Percentiles rank a stretch among this genome's conserved stretches.
These are phyloP conservation scores for Dromaius novaehollandiae DNA, from an alignment of 2,113 vertebrate species.

Conservation along the genomic window DNA sequence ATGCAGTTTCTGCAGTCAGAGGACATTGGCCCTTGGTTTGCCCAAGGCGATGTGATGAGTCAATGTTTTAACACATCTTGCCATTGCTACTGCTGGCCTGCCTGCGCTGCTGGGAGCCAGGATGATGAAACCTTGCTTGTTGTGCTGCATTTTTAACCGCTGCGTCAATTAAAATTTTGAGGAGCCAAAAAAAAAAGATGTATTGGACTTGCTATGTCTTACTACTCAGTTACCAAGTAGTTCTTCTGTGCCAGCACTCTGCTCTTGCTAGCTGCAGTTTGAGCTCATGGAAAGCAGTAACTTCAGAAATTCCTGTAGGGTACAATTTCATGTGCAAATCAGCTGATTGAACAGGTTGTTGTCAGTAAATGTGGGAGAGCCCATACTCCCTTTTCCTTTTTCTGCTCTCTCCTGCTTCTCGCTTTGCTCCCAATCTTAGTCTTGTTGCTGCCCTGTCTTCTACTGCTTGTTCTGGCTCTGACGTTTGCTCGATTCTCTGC, in stretches of 20 bases:
- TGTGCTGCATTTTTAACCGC: background rate
- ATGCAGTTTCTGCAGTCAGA: background rate
- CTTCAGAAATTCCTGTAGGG: background rate
- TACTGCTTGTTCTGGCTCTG: background rate
- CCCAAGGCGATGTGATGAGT: accelerated
- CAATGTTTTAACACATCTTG: background rate
- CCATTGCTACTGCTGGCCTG: background rate
- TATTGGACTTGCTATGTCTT: background rate
- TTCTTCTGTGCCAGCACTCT: background rate
- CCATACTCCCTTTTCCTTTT: background rate
- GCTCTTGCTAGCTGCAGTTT: background rate
- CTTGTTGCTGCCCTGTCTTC: background rate
- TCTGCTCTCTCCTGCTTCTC: background rate
- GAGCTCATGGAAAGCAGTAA: background rate
- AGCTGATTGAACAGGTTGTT: background rate
- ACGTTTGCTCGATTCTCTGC: background rate
- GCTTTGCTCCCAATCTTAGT: accelerated
- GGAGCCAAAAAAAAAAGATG: background rate
- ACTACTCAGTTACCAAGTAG: accelerated
- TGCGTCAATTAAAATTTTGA: background rate
- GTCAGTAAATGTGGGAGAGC: background rate
- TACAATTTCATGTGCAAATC: accelerated
- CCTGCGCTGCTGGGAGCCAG: background rate
- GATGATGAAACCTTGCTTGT: background rate
- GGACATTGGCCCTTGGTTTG: background rate